Percentiles rank a stretch among this genome's conserved stretches.
phyloP scores from a whole-genome alignment of 1,140 invertebrate genomes.

The Cyrtorhinus lividipennis region DNA sequence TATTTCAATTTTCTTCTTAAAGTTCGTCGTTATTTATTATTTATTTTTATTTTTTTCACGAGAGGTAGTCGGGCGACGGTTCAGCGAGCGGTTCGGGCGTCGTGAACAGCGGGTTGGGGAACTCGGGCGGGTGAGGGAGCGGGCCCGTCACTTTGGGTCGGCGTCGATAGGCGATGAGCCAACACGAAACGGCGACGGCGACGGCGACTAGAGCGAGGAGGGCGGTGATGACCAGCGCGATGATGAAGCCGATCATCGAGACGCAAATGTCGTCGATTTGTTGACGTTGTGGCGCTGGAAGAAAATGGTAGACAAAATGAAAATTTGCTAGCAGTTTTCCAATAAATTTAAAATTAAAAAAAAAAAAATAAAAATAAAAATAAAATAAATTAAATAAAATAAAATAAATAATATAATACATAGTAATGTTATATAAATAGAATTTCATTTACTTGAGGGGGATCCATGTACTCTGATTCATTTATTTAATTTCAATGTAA shows the following conservation, averaged over 20 bases:
- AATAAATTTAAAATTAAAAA: too few species aligned
- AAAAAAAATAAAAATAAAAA: not conserved
- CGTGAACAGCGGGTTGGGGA: conserved; percentile 85
- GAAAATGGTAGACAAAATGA: too few species aligned
- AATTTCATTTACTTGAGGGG: too few species aligned
- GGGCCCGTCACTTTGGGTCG: conserved; percentile 71
- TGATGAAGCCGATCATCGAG: conserved; percentile 81
- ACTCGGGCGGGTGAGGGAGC: conserved; percentile 83
- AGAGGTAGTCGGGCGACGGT: conserved; percentile 65
- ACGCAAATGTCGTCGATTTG: conserved; percentile 77
- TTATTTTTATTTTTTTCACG: conserved; percentile 23
- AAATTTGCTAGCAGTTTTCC: too few species aligned
- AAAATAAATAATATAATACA: not conserved
- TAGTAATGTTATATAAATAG: too few species aligned
- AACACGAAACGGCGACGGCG: conserved; percentile 84
- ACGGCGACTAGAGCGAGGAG: conserved; percentile 81
- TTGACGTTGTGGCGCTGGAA: conserved; percentile 47
- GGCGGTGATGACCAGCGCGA: conserved; percentile 80
- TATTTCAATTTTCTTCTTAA: too few species aligned
- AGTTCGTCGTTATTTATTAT: conserved; percentile 11
- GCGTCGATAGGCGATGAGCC: conserved; percentile 82
- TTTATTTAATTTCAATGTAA: too few species aligned
- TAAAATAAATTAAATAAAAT: not conserved
- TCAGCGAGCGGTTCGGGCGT: conserved; percentile 63
- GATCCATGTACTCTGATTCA: too few species aligned